Percentiles rank a stretch among this genome's conserved stretches.
Conservation (phyloP, 2,113 vertebrate genomes). For the Toxotes chatareus region DNA sequence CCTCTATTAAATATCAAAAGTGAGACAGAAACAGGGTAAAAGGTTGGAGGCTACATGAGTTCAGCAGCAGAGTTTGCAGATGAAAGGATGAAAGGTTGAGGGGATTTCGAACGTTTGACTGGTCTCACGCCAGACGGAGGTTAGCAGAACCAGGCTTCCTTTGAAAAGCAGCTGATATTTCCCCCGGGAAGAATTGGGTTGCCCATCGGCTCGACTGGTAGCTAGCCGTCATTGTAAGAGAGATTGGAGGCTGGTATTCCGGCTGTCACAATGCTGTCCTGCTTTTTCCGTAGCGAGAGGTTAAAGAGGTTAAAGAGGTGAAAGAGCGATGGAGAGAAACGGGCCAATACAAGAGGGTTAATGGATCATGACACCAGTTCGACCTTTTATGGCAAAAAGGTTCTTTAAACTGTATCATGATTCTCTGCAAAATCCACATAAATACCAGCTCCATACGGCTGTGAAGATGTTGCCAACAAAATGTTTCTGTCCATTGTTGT, state of each 20-base stretch:
- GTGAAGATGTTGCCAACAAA: no score
- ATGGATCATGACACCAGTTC: neutral
- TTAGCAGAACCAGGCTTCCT: slow-evolving; percentile 46
- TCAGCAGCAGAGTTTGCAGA: slow-evolving; percentile 30
- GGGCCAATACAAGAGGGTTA: neutral
- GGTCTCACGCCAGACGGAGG: slow-evolving; percentile 36
- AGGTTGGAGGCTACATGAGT: slow-evolving; percentile 4
- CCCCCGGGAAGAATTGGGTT: slow-evolving; percentile 64
- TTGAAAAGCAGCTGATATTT: slow-evolving; percentile 70
- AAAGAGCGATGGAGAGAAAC: slow-evolving; percentile 2
- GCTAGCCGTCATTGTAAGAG: slow-evolving; percentile 30
- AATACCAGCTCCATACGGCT: neutral
- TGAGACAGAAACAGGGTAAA: slow-evolving; percentile 4
- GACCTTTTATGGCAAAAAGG: neutral
- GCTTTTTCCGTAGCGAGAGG: slow-evolving; percentile 39
- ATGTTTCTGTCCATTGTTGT: no score
- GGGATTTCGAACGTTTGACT: slow-evolving; percentile 1
- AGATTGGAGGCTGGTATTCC: slow-evolving; percentile 41
- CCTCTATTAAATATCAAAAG: neutral
- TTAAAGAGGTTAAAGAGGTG: slow-evolving; percentile 41
- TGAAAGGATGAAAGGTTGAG: slow-evolving; percentile 37
- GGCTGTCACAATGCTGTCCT: slow-evolving; percentile 36
- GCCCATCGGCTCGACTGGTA: slow-evolving; percentile 51
- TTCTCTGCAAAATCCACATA: neutral
- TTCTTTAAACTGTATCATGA: neutral